Base-by-base conservation (phyloP, 1,140 invertebrate species). In the Lepidotrigona ventralis region DNA sequence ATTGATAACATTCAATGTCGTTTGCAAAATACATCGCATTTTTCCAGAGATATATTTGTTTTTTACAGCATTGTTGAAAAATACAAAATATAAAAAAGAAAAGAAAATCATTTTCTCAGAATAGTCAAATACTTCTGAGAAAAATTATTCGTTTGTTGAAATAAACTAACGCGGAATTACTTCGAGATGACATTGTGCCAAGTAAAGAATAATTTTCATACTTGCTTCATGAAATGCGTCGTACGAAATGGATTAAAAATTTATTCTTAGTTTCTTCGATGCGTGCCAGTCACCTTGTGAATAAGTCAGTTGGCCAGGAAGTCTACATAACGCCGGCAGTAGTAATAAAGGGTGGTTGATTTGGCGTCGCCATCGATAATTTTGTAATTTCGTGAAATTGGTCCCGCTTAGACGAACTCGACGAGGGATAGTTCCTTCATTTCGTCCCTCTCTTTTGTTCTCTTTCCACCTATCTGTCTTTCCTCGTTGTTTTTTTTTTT, bases 301-400 rank as follows among this genome's bases (percentile, higher is more conserved):
- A 70, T 76, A 75, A 83, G 85, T 66, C 21, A 26, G 53, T 80
- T 58, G 12, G 51, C 14, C 70, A 68, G 70, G 81, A 85, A 82
- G 58, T 26, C 15, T 54, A 19, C 29, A 9, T 68, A 60, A 11
- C 2, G 26, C n/a, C 66, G n/a, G 68, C 66, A 33, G 17, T 66
- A 23, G 64, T 73, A 74, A 75, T 70, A 68, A 75, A 75, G 77
- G 63, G 66, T 81, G 78, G 46, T 74, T 17, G 19, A 72, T 68
- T 76, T 46, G 33, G 53, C 53, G 46, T 46, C 69, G n/a, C n/a
- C 64, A 71, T 88, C 88, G 86, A 86, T 89, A 87, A 88, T 88
- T 88, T 84, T 72, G 81, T 86, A 87, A 90, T 88, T 86, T 87
- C 69, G 63, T 90, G 71, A 90, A 91, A 90, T 90, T 91, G 82